These are phyloP conservation scores for Clarias laeviceps DNA, from an alignment of 2,797 vertebrate species.

Conservation along the genomic window DNA sequence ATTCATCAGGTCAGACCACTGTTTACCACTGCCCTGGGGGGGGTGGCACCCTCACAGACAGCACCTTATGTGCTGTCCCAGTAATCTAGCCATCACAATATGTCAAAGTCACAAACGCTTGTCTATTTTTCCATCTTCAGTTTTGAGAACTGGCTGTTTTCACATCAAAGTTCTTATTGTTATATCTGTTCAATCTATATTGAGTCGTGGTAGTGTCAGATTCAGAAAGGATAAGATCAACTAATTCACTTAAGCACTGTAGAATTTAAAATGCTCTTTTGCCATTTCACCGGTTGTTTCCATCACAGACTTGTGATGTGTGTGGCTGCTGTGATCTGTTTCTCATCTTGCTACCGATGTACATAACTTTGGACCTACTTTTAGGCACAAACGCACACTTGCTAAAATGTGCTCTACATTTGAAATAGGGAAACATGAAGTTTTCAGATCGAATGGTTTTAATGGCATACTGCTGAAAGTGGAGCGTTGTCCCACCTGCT, in stretches of 20 bases:
- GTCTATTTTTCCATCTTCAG: too few relatives aligned
- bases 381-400: neutral
- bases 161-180: too few relatives aligned
- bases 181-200: neutral
- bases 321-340: slow-evolving; percentile 8
- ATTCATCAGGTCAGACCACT: too few relatives aligned
- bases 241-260: neutral
- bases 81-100: too few relatives aligned
- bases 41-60: too few relatives aligned
- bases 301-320: neutral
- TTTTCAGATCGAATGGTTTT: neutral
- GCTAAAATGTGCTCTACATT: slow-evolving; percentile 16
- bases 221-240: neutral
- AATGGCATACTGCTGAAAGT: slow-evolving; percentile 4
- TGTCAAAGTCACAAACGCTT: too few relatives aligned
- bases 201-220: neutral
- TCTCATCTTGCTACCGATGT: neutral
- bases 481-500: slow-evolving; percentile 23
- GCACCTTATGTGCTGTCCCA: too few relatives aligned
- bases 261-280: neutral
- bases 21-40: too few relatives aligned
- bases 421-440: slow-evolving; percentile 1
- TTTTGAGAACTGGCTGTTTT: too few relatives aligned
- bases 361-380: neutral
- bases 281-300: neutral